These are phyloP conservation scores for Malthinus flaveolus DNA, from an alignment of 2,888 invertebrate species.

Conservation along the genomic window DNA sequence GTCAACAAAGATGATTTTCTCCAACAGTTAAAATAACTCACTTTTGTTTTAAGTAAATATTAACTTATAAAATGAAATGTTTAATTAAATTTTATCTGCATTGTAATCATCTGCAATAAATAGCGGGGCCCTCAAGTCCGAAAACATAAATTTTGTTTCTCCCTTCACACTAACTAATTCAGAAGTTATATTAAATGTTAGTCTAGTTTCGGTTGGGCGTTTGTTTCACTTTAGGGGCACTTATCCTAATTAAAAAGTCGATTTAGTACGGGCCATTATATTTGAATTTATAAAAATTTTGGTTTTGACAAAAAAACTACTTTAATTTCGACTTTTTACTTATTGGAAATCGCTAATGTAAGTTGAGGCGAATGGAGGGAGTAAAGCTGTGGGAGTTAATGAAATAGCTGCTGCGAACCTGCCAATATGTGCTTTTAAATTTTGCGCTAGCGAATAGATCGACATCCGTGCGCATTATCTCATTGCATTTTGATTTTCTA, in stretches of 20 bases:
- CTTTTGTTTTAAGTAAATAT: not conserved
- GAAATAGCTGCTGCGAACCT: conserved; percentile 2
- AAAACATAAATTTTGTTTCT: conserved; percentile 7
- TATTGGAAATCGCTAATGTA: conserved; percentile 5
- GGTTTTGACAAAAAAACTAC: not conserved
- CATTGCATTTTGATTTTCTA: conserved; percentile 6
- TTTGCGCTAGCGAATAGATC: not conserved
- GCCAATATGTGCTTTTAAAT: conserved; percentile 2
- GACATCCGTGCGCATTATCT: not conserved
- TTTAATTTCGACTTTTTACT: not conserved
- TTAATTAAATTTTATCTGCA: conserved; percentile 6
- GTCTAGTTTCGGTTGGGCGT: not conserved
- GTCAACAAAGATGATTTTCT: too few species aligned
- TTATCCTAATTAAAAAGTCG: conserved; percentile 1
- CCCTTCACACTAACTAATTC: conserved; percentile 3
- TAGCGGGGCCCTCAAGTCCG: not conserved
- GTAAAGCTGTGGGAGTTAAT: not conserved
- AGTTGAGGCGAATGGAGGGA: not conserved
- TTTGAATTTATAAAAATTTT: not conserved
- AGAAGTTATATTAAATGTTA: conserved; percentile 6
- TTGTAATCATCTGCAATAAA: conserved; percentile 5
- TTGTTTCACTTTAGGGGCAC: conserved; percentile 2
- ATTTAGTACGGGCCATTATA: not conserved
- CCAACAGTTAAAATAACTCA: too few species aligned
- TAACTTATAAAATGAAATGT: conserved; percentile 1